A percentile compares a stretch with the other conserved stretches of the same genome.
Evolutionary conservation across 2,113 vertebrate species (phyloP).

Genomic region (Pitta sordida): DNA sequence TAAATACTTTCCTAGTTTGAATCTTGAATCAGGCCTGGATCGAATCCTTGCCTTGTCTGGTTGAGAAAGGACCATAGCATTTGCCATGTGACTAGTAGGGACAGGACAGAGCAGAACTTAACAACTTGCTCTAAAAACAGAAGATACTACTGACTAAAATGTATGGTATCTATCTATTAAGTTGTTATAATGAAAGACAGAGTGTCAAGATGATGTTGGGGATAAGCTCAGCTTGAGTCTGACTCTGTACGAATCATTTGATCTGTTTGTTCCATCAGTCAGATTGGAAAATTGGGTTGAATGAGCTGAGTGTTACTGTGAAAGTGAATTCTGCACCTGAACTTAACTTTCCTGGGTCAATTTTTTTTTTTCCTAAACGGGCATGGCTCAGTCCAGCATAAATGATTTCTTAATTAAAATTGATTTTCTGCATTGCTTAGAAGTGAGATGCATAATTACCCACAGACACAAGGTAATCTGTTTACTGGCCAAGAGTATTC

Average conservation of each 20-base stretch:
- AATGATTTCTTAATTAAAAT: conserved; percentile 71
- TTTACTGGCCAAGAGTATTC: conserved; percentile 18
- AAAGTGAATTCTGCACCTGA: conserved; percentile 38
- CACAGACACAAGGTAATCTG: conserved; percentile 34
- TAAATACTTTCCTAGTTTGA: background rate
- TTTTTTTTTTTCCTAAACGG: conserved; percentile 25
- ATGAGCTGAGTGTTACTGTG: conserved; percentile 17
- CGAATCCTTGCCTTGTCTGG: background rate
- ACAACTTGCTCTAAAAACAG: background rate
- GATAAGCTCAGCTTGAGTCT: conserved; percentile 15
- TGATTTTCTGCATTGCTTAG: conserved; percentile 62
- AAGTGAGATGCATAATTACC: conserved; percentile 53
- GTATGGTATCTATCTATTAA: conserved; percentile 23
- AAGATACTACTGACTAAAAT: background rate
- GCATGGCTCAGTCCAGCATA: conserved; percentile 27
- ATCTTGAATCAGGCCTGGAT: background rate
- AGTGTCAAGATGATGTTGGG: conserved; percentile 20
- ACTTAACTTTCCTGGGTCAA: conserved; percentile 53
- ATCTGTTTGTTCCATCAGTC: conserved; percentile 38
- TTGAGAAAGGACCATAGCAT: background rate
- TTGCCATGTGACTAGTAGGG: background rate
- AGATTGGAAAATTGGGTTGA: conserved; percentile 48
- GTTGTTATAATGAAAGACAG: background rate
- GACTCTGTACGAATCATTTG: background rate
- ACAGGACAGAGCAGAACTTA: background rate